A percentile compares a stretch with the other conserved stretches of the same genome.
Conservation (phyloP, 2,797 vertebrate genomes). For the Strix occidentalis region DNA sequence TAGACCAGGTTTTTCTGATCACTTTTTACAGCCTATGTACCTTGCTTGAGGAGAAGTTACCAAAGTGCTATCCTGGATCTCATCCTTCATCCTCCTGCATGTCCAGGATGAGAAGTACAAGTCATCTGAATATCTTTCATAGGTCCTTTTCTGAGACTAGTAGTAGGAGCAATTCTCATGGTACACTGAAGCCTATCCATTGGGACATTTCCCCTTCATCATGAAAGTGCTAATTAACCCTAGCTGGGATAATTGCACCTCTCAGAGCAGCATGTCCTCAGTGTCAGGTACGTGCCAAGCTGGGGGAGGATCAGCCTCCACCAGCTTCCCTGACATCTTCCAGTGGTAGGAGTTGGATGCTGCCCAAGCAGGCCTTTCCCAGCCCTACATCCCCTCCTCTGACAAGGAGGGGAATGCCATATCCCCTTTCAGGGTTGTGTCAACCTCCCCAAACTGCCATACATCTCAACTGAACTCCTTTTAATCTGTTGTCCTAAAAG, state of each 20-base stretch:
- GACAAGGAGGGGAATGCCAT: neutral
- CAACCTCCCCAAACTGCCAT: neutral
- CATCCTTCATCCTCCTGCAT: neutral
- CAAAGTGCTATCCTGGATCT: neutral
- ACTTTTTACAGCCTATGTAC: neutral
- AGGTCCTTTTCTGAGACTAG: neutral
- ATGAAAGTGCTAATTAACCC: neutral
- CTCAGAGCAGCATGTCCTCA: neutral
- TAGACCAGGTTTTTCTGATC: neutral
- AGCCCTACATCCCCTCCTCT: neutral
- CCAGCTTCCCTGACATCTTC: neutral
- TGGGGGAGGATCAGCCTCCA: neutral
- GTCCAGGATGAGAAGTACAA: neutral
- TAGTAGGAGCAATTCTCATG: neutral
- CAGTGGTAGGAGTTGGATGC: neutral
- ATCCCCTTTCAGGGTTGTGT: neutral
- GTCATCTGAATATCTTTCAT: neutral
- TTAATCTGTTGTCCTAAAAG: neutral
- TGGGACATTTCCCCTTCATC: neutral
- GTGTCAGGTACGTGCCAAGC: neutral
- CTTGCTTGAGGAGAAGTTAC: neutral
- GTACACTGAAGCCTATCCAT: neutral
- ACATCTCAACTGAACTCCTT: neutral
- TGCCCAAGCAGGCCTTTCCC: neutral
- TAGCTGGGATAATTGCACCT: neutral